Conservation (phyloP, 2,113 vertebrate genomes). For the Amazona vittata region DNA sequence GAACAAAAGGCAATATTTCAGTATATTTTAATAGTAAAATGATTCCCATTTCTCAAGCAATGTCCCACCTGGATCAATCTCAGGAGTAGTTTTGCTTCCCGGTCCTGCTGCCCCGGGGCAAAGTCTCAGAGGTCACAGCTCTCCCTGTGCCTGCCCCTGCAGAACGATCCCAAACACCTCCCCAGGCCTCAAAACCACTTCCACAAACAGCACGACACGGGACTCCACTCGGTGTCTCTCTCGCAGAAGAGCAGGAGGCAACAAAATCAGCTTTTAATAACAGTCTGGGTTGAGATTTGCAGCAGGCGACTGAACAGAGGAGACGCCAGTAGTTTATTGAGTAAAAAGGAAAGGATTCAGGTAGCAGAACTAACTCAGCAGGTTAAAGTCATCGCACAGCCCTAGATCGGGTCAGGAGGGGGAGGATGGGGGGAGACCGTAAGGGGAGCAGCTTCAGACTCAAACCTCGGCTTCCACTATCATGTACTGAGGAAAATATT, state of each 20-base stretch:
- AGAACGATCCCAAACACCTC: not conserved
- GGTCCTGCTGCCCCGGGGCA: not conserved
- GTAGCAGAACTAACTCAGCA: slow-evolving; percentile 36
- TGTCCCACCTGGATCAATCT: slow-evolving; percentile 8
- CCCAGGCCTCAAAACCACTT: not conserved
- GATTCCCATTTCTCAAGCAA: not conserved
- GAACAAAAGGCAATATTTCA: not conserved
- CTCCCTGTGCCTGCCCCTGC: not conserved
- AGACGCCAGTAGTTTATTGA: slow-evolving; percentile 34
- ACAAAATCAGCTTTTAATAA: slow-evolving; percentile 8
- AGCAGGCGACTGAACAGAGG: slow-evolving; percentile 2
- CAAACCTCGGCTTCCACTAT: slow-evolving; percentile 28
- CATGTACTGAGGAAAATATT: slow-evolving; percentile 50
- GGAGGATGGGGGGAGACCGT: not conserved
- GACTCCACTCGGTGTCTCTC: not conserved
- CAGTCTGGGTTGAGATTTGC: slow-evolving; percentile 21
- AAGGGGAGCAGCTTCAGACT: slow-evolving; percentile 50
- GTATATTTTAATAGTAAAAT: slow-evolving; percentile 19
- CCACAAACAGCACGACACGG: not conserved
- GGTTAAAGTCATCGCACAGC: slow-evolving; percentile 52
- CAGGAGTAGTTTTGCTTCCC: not conserved
- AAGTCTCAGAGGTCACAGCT: not conserved
- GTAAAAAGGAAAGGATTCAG: slow-evolving; percentile 21
- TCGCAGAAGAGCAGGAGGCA: not conserved
- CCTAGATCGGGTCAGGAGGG: not conserved